phyloP scores from a whole-genome alignment of 2,888 invertebrate species.

The Spodoptera littoralis region DNA sequence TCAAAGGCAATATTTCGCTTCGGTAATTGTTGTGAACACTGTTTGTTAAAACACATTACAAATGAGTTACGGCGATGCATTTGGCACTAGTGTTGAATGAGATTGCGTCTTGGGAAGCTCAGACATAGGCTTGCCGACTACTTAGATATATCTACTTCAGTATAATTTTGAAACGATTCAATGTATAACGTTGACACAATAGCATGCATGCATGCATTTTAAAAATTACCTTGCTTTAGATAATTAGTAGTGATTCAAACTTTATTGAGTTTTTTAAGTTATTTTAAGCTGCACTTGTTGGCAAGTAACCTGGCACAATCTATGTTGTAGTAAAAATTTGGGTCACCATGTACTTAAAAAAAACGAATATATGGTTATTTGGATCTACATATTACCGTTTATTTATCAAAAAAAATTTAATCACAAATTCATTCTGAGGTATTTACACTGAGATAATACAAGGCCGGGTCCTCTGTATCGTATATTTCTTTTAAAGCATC shows the following conservation, averaged over 20 bases:
- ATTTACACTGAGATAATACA: slow-evolving; percentile 80
- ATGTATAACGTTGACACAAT: slow-evolving; percentile 19
- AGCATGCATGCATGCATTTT: no score
- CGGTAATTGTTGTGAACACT: slow-evolving; percentile 60
- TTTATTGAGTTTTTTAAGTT: no score
- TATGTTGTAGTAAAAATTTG: no score
- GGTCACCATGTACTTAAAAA: no score
- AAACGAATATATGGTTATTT: no score
- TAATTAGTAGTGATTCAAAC: no score
- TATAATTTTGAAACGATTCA: slow-evolving; percentile 43
- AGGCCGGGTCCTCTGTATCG: slow-evolving; percentile 83
- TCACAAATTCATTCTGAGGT: slow-evolving; percentile 39
- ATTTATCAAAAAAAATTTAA: neutral
- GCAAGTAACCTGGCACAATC: no score
- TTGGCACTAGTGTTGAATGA: slow-evolving; percentile 72
- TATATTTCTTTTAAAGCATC: slow-evolving; percentile 87
- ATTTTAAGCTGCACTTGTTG: no score
- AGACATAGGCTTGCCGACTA: slow-evolving; percentile 50
- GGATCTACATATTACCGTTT: no score
- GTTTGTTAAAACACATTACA: slow-evolving; percentile 69
- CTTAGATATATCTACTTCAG: slow-evolving; percentile 21
- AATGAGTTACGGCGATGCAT: slow-evolving; percentile 72
- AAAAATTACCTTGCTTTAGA: no score
- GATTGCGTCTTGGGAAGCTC: slow-evolving; percentile 54
- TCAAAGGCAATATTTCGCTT: slow-evolving; percentile 60